These are phyloP conservation scores for Elephas maximus DNA, from an alignment of 2,113 vertebrate genomes.

Conservation along the genomic window DNA sequence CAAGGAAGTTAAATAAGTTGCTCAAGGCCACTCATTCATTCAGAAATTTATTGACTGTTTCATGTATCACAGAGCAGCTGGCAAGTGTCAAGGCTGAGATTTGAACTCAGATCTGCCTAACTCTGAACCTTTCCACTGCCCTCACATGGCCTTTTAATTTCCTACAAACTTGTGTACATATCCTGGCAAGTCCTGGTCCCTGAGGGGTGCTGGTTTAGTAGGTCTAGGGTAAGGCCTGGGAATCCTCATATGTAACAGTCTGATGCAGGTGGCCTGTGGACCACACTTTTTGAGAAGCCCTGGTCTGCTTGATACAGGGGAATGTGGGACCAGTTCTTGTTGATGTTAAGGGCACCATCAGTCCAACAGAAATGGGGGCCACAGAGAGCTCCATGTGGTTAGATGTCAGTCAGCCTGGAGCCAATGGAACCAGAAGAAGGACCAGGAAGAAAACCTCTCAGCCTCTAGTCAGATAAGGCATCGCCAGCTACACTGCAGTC, in stretches of 20 bases:
- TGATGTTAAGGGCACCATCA: background rate
- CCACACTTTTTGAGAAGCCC: conserved; percentile 40
- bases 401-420: background rate
- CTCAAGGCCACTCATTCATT: background rate
- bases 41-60: background rate
- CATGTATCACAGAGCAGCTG: background rate
- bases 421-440: background rate
- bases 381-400: background rate
- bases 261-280: background rate
- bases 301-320: background rate
- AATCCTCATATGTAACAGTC: background rate
- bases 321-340: background rate
- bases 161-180: background rate
- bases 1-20: background rate
- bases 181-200: background rate
- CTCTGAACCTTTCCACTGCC: background rate
- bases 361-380: background rate
- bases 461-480: background rate
- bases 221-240: background rate
- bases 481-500: background rate
- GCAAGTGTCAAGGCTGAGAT: background rate
- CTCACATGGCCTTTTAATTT: background rate
- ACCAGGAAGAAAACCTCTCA: background rate
- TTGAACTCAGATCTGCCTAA: background rate
- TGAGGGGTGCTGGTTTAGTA: background rate